Evolutionary conservation across 1,140 invertebrate genomes (phyloP), one percentile per base, ranked within the genome.

Genomic region (Drosophila kurseongensis): DNA sequence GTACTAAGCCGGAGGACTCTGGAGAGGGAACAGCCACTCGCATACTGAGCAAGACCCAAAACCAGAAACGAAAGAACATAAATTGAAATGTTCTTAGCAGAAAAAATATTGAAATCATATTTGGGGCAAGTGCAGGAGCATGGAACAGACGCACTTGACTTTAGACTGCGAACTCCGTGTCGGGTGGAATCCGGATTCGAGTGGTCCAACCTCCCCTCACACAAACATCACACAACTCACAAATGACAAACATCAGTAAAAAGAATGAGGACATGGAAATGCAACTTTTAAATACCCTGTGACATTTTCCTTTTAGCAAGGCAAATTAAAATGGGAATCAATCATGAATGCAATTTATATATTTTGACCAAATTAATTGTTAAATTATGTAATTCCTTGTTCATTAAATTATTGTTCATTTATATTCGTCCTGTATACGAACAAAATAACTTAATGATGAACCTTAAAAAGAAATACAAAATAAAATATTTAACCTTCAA

Each of bases 81-180:
- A 89, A 88, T 89, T 88, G 83, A 88, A 88, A 88, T 80, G 83
- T 65, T 62, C 56, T 79, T 59, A 59, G 60, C 59, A 62, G 66
- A 63, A 71, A 57, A 80, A 69, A 78, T 77, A 77, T 77, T 79
- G 79, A 88, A 88, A 80, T 89, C 84, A 89, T 88, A 88, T 88
- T 88, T 83, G 71, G 71, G 67, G 47, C 75, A 83, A 89, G 62
- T 77, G 66, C 63, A 55, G 35, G 66, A 35, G 55, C 63, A 29
- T 10, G 68, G 44, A 69, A 55, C 63, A 69, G 50, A 69, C 73
- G 50, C 73, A 67, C 73, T 76, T 76, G 73, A 76, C 73, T 76
- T 65, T 41, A 56, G 73, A 75, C 73, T 52, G 38, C 54, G 48
- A 66, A 59, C 63, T 41, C 54, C 13, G 44, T 48, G 52, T 55